A percentile compares a stretch with the other conserved stretches of the same genome.
Conservation (phyloP, 2,113 vertebrate genomes). For the Tylochromis polylepis region DNA sequence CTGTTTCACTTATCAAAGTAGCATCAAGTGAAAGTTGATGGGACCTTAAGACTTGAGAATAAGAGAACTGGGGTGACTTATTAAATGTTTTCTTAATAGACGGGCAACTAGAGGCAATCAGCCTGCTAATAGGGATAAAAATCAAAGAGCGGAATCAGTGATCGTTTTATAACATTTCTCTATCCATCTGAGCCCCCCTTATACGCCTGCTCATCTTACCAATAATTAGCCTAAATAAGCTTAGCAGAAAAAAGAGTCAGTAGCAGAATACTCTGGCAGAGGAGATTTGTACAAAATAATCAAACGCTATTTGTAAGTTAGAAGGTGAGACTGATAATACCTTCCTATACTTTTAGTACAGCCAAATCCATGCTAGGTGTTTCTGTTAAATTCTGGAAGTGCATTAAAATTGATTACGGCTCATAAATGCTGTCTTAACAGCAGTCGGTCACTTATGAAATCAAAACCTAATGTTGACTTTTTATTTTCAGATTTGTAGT, state of each 20-base stretch:
- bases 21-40: not conserved
- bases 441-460: not conserved
- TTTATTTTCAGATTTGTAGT: not conserved
- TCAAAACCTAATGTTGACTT: not conserved
- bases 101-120: not conserved
- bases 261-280: no score
- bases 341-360: not conserved
- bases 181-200: not conserved
- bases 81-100: not conserved
- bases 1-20: not conserved
- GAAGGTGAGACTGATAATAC: not conserved
- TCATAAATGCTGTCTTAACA: not conserved
- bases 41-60: not conserved
- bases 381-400: not conserved
- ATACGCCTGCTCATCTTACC: no score
- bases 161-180: not conserved
- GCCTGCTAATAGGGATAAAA: not conserved
- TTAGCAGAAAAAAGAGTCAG: no score
- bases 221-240: no score
- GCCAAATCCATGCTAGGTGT: not conserved
- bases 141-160: not conserved
- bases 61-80: not conserved
- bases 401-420: not conserved
- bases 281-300: not conserved
- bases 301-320: not conserved